Evolutionary conservation across 1,140 invertebrate genomes (phyloP).

Genomic region (Thaumetopoea pityocampa): DNA sequence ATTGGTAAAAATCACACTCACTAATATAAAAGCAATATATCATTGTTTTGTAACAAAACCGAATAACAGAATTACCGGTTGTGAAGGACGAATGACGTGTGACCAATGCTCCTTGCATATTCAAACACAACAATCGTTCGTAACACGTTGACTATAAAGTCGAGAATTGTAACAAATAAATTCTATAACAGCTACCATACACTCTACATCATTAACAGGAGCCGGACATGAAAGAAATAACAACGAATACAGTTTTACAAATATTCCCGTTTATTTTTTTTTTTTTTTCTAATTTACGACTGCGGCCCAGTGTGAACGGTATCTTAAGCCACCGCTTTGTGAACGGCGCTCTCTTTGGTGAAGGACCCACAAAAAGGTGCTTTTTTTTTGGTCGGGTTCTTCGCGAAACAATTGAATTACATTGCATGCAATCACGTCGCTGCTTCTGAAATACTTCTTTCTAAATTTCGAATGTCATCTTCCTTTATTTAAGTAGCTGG

Average conservation of each 20-base stretch:
- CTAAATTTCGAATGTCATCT: constrained; percentile 32
- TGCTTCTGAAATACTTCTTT: constrained; percentile 54
- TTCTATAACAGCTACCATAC: constrained; percentile 2
- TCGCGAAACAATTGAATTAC: constrained; percentile 51
- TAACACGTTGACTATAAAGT: too few species aligned
- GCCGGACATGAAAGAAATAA: constrained; percentile 33
- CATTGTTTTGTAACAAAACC: too few species aligned
- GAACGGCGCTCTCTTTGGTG: constrained; percentile 10
- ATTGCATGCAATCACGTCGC: constrained; percentile 55
- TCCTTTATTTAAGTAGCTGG: constrained; percentile 52
- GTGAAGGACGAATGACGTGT: too few species aligned
- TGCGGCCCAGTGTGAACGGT: constrained; percentile 49
- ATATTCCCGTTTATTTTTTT: constrained; percentile 55
- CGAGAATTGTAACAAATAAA: background rate
- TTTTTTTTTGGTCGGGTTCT: constrained; percentile 46
- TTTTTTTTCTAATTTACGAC: constrained; percentile 55
- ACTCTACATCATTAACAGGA: constrained; percentile 26
- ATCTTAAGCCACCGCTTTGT: constrained; percentile 39
- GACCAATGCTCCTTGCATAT: too few species aligned
- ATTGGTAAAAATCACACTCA: too few species aligned
- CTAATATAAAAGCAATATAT: too few species aligned
- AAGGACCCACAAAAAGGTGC: constrained; percentile 32
- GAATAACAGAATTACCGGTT: too few species aligned
- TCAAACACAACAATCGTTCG: too few species aligned
- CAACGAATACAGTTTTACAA: constrained; percentile 58